These are phyloP conservation scores for Callaeas wilsoni DNA, from an alignment of 2,113 vertebrate species.

Conservation along the genomic window DNA sequence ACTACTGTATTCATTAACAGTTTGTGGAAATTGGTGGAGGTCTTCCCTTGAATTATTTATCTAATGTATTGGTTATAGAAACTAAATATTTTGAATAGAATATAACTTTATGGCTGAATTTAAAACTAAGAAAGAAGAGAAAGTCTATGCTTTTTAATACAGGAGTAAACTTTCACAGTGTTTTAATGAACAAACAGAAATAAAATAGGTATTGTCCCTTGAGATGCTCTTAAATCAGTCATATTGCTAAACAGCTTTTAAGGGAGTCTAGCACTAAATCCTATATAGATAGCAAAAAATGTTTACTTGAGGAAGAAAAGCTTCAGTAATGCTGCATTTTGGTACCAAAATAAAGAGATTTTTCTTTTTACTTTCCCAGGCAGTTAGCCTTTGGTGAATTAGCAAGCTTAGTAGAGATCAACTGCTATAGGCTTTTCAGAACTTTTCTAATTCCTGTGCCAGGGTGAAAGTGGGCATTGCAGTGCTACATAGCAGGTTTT, in stretches of 20 bases:
- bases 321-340: neutral
- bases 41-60: slow-evolving; percentile 52
- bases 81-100: slow-evolving; percentile 22
- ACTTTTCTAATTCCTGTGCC: neutral
- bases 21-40: neutral
- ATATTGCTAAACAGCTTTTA: slow-evolving; percentile 21
- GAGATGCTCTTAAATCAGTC: slow-evolving; percentile 43
- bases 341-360: neutral
- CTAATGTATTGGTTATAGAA: neutral
- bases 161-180: neutral
- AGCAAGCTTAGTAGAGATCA: neutral
- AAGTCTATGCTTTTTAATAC: neutral
- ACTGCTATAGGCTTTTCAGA: neutral
- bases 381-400: slow-evolving; percentile 27
- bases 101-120: neutral
- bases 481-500: neutral
- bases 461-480: neutral
- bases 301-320: neutral
- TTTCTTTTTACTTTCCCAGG: slow-evolving; percentile 13
- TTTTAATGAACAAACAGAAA: slow-evolving; percentile 34
- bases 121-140: neutral
- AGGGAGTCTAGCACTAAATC: slow-evolving; percentile 29
- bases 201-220: slow-evolving; percentile 1
- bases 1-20: slow-evolving; percentile 26
- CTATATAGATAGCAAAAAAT: slow-evolving; percentile 4